Percentiles rank a stretch among this genome's conserved stretches.
These are phyloP conservation scores for Bellardia bayeri DNA, from an alignment of 2,888 invertebrate species.

Conservation along the genomic window DNA sequence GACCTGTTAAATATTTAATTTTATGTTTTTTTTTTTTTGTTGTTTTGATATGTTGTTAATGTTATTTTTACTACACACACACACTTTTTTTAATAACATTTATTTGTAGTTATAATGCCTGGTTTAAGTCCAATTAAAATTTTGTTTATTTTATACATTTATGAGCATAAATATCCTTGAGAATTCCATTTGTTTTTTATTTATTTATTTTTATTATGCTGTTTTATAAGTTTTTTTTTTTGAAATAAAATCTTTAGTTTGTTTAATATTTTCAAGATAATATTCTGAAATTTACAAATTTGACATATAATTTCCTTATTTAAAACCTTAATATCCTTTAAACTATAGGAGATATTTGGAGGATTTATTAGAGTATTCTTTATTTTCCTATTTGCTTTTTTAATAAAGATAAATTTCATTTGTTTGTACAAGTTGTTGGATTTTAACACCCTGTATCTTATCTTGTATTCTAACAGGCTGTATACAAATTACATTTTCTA, in stretches of 20 bases:
- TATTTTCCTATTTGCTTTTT: too few relatives aligned
- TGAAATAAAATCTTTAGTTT: slow-evolving; percentile 3
- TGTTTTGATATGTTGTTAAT: slow-evolving; percentile 59
- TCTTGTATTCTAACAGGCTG: too few relatives aligned
- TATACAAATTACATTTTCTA: too few relatives aligned
- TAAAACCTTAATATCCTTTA: too few relatives aligned
- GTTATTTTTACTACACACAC: slow-evolving; percentile 18
- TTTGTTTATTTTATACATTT: slow-evolving; percentile 6
- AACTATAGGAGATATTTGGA: too few relatives aligned
- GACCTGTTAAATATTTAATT: slow-evolving; percentile 38
- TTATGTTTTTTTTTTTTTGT: not conserved
- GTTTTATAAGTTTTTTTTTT: not conserved
- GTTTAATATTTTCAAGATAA: slow-evolving; percentile 53
- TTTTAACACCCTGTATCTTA: too few relatives aligned
- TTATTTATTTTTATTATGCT: slow-evolving; percentile 13
- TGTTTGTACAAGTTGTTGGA: too few relatives aligned
- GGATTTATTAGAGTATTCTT: too few relatives aligned
- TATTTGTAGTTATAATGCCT: slow-evolving; percentile 4
- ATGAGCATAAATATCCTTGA: slow-evolving; percentile 59
- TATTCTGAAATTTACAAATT: not conserved
- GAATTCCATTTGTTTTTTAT: slow-evolving; percentile 57
- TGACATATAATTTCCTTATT: too few relatives aligned
- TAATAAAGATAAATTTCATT: too few relatives aligned
- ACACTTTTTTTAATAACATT: slow-evolving; percentile 26
- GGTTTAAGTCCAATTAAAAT: not conserved